phyloP scores from a whole-genome alignment of 2,888 invertebrate species.

The Limnephilus rhombicus region DNA sequence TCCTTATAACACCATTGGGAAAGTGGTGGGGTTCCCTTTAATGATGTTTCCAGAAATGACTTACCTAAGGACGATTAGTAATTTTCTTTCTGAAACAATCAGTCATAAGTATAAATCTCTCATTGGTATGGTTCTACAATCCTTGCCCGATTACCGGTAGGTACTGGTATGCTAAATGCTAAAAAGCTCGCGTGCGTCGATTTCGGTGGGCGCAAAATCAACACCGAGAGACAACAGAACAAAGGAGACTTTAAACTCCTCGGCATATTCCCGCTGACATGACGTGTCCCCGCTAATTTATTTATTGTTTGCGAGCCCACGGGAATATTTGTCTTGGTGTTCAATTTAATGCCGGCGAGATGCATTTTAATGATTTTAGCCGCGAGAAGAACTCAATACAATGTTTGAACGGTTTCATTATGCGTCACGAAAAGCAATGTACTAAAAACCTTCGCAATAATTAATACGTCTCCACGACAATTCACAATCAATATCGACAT shows the following conservation, averaged over 20 bases:
- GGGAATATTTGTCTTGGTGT: constrained; percentile 31
- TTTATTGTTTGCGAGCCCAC: not conserved
- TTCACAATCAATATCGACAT: not conserved
- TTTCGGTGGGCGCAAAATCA: constrained; percentile 31
- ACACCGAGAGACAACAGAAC: constrained; percentile 20
- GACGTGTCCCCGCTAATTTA: constrained; percentile 33
- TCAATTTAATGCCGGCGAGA: constrained; percentile 8
- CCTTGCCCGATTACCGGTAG: not conserved
- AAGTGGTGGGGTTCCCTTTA: no score
- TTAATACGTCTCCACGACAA: not conserved
- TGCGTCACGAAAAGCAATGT: not conserved
- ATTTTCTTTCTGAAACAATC: not conserved
- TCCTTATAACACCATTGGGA: no score
- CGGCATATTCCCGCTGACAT: not conserved
- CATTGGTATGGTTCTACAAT: not conserved
- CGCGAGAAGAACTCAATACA: not conserved
- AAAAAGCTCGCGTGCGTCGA: not conserved
- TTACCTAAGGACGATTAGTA: not conserved
- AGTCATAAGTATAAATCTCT: not conserved
- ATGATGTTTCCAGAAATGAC: no score
- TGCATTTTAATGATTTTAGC: constrained; percentile 2
- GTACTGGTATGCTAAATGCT: not conserved
- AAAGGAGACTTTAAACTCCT: constrained; percentile 6
- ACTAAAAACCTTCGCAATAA: not conserved
- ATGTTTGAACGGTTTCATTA: not conserved